phyloP scores from a whole-genome alignment of 2,888 invertebrate genomes.

The Epistrophe grossulariae region DNA sequence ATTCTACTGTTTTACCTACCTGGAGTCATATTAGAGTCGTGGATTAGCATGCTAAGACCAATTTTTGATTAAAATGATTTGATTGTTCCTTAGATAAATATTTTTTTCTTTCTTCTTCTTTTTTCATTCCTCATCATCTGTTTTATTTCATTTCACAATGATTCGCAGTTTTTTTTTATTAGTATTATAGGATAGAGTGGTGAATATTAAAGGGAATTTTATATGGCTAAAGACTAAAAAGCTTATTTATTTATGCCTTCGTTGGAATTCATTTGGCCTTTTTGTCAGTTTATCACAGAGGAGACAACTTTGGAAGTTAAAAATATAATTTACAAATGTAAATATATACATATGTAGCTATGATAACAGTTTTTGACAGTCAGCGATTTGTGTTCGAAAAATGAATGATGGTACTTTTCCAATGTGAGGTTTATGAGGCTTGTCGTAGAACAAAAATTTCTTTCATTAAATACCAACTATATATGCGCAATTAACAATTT shows the following conservation, averaged over 20 bases:
- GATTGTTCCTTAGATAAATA: slow-evolving; percentile 37
- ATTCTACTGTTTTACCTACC: slow-evolving; percentile 15
- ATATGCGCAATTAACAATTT: no score
- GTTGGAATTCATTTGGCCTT: slow-evolving; percentile 61
- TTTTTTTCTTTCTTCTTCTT: background rate
- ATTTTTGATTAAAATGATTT: slow-evolving; percentile 63
- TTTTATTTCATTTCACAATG: slow-evolving; percentile 21
- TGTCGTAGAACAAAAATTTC: no score
- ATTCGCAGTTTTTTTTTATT: slow-evolving; percentile 33
- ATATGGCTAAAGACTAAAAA: background rate
- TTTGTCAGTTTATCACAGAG: background rate
- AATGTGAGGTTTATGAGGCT: no score
- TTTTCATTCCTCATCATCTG: background rate
- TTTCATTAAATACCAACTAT: no score
- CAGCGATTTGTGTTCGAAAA: no score
- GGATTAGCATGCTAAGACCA: slow-evolving; percentile 60
- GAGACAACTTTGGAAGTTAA: background rate
- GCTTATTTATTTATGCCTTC: slow-evolving; percentile 3
- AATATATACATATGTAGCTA: no score
- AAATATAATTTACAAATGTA: background rate
- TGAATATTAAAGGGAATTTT: slow-evolving; percentile 59
- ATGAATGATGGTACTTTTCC: no score
- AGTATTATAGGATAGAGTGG: slow-evolving; percentile 30
- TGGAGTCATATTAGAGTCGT: background rate
- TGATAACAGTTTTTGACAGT: no score